Base-by-base conservation (phyloP, 1,140 invertebrate species). In the Drosophila nasuta region DNA sequence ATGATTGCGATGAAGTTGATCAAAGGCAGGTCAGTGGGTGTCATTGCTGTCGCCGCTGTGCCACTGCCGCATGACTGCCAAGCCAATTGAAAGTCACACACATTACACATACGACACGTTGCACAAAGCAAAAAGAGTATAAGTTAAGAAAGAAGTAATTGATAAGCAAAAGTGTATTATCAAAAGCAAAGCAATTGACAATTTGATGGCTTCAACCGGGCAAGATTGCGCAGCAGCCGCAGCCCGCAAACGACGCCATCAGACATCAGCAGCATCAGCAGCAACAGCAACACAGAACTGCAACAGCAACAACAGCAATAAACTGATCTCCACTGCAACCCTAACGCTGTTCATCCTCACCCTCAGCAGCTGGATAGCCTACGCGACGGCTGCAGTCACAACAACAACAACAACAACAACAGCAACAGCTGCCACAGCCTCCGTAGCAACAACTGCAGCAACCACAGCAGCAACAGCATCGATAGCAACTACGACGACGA, bases 261-360 rank as follows among this genome's bases (percentile, higher is more conserved):
- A 82, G 35, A 54, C 49, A 68, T 15, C 48, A 74, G 11, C 33
- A 25, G 0, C 20, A 25, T 10, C n/a, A 25, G 3, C 20, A 25
- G 20, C 3, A 20, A 20, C 67, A 62, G 13, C 60, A 65, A 15
- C 48, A 71, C 15, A 56, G n/a, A 56, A 25, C 30, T 52, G 15
- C 62, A 74, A 71, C 58, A 72, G 15, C 62, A 74, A 71, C 58
- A 76, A 33, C 45, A 65, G 49, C 54, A 72, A 73, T 35, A 86
- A 86, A 86, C 72, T 89, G 81, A 89, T 89, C 75, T 85, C 81
- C 45, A 90, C 81, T 43, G 75, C 78, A 60, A 89, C 83, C 10
- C 54, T 89, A 43, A 89, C 85, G 45, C 72, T 89, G 58, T 68
- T 90, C 41, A 81, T 90, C 43, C 74, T 90, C 45, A 65, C 62